Percentiles rank a stretch among this genome's conserved stretches.
Conservation (phyloP, 1,140 invertebrate species). For the Archivesica marissinica region DNA sequence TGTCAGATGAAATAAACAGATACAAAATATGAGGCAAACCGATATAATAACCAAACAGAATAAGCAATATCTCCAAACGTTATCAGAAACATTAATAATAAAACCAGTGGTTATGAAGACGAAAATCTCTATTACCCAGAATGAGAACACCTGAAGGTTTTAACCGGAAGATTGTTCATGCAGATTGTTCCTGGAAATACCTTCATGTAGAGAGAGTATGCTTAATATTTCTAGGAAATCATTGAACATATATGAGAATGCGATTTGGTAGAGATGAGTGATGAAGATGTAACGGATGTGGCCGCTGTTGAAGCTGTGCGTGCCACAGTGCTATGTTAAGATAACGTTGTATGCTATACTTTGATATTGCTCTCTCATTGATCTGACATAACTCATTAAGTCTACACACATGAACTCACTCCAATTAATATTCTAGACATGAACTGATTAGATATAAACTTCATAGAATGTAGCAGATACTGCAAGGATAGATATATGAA, state of each 20-base stretch:
- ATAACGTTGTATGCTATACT: neutral
- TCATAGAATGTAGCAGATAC: too few relatives aligned
- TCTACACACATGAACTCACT: too few relatives aligned
- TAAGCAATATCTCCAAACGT: neutral
- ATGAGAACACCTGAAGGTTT: neutral
- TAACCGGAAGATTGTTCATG: neutral
- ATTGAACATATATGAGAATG: neutral
- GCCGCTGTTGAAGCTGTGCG: neutral
- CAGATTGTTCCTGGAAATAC: constrained; percentile 1
- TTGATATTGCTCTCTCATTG: neutral
- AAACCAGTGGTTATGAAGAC: constrained; percentile 25
- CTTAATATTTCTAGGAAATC: neutral
- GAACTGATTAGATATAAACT: too few relatives aligned
- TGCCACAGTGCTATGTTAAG: neutral
- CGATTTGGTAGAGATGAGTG: neutral
- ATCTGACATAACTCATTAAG: neutral
- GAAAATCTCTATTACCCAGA: neutral
- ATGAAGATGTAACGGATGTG: neutral
- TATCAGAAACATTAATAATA: constrained; percentile 1
- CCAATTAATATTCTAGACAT: too few relatives aligned
- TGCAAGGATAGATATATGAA: too few relatives aligned
- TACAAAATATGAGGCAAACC: too few relatives aligned
- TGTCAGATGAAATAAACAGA: too few relatives aligned
- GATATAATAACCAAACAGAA: too few relatives aligned
- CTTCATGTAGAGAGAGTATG: neutral